These are phyloP conservation scores for Teinopalpus imperialis DNA, from an alignment of 2,888 invertebrate genomes.

Conservation along the genomic window DNA sequence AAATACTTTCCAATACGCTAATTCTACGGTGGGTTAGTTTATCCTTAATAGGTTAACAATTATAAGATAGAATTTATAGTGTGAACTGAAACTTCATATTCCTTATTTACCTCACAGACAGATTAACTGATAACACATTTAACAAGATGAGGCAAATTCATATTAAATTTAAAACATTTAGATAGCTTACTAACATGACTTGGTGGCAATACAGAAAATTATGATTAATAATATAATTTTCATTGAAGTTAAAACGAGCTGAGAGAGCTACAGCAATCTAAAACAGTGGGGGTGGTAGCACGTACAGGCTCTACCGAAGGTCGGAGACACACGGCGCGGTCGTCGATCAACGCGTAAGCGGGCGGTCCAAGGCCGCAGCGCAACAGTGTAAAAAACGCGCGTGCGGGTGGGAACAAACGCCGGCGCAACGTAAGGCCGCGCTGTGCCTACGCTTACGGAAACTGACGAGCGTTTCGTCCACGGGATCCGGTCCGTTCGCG, in stretches of 20 bases:
- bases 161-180: no score
- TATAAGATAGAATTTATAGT: not conserved
- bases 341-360: conserved; percentile 67
- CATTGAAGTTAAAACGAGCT: not conserved
- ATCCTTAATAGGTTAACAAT: not conserved
- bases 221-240: no score
- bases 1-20: conserved; percentile 3
- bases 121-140: not conserved
- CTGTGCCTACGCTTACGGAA: conserved; percentile 83
- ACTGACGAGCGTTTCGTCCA: conserved; percentile 36
- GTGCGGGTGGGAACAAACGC: conserved; percentile 58
- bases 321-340: conserved; percentile 1
- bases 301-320: not conserved
- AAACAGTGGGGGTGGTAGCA: not conserved
- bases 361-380: conserved; percentile 58
- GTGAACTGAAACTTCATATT: not conserved
- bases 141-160: not conserved
- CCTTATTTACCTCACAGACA: not conserved
- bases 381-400: conserved; percentile 79
- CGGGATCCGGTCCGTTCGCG: conserved; percentile 48
- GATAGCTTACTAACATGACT: no score
- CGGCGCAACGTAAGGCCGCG: conserved; percentile 57
- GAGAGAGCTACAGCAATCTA: not conserved
- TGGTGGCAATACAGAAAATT: no score
- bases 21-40: conserved; percentile 7